These are phyloP conservation scores for Entelurus aequoreus DNA, from an alignment of 2,113 vertebrate genomes.

Conservation along the genomic window DNA sequence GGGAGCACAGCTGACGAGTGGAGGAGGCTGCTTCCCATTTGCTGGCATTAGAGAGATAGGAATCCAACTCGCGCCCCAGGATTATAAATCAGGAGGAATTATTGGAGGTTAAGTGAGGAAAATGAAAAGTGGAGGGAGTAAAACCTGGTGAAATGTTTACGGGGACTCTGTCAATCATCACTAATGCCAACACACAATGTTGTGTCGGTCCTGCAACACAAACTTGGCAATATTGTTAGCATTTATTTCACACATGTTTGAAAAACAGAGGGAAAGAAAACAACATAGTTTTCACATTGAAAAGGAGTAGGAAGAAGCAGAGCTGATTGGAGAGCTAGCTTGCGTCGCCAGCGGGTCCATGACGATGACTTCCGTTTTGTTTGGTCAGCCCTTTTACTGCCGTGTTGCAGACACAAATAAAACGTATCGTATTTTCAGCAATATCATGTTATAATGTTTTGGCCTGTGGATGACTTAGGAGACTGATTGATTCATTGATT, in stretches of 20 bases:
- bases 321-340: no score
- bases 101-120: slow-evolving; percentile 42
- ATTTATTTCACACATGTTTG: neutral
- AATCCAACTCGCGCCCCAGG: slow-evolving; percentile 49
- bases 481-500: no score
- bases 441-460: no score
- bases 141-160: slow-evolving; percentile 37
- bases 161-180: slow-evolving; percentile 16
- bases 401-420: no score
- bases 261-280: no score
- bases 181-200: neutral
- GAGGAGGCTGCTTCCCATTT: slow-evolving; percentile 40
- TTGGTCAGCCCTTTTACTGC: no score
- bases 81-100: slow-evolving; percentile 36
- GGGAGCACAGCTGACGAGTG: slow-evolving; percentile 41
- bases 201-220: neutral
- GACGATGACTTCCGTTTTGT: no score
- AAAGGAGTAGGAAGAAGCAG: no score
- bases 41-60: slow-evolving; percentile 39
- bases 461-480: no score
- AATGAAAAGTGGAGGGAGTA: slow-evolving; percentile 30
- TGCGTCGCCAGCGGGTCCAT: no score
- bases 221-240: neutral
- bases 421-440: no score
- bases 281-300: no score